phyloP scores from a whole-genome alignment of 2,113 vertebrate genomes.

The Apistogramma diplotaenia region DNA sequence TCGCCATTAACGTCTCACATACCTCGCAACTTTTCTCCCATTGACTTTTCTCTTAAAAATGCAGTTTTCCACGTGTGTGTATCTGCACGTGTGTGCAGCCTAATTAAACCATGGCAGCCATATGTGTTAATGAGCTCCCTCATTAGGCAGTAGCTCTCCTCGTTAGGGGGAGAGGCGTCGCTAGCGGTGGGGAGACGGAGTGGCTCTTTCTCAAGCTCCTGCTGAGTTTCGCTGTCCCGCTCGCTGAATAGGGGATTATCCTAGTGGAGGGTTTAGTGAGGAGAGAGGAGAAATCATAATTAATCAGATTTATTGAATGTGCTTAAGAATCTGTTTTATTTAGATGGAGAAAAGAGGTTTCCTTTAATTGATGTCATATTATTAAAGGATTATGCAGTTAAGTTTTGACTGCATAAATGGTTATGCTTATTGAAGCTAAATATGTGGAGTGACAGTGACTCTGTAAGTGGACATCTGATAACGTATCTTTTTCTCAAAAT shows the following conservation, averaged over 20 bases:
- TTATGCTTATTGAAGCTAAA: neutral
- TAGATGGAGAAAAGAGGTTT: neutral
- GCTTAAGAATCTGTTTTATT: too few species aligned
- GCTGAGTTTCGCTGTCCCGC: slow-evolving; percentile 74
- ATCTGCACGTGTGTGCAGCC: slow-evolving; percentile 46
- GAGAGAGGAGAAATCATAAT: slow-evolving; percentile 15
- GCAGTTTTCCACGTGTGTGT: neutral
- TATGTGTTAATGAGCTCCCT: slow-evolving; percentile 90
- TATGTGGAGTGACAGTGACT: neutral
- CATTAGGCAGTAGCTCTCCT: slow-evolving; percentile 84
- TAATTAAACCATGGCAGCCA: slow-evolving; percentile 89
- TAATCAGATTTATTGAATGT: slow-evolving; percentile 1
- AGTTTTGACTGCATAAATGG: neutral
- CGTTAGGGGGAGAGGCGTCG: slow-evolving; percentile 79
- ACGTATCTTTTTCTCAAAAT: neutral
- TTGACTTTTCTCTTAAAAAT: slow-evolving; percentile 33
- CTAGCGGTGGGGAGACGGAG: slow-evolving; percentile 53
- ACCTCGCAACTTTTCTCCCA: neutral
- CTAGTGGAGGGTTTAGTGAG: slow-evolving; percentile 11
- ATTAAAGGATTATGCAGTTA: neutral
- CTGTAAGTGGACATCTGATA: neutral
- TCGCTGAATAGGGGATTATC: slow-evolving; percentile 59
- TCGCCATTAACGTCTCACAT: neutral
- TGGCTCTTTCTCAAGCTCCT: slow-evolving; percentile 66
- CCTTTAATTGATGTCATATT: neutral